Conservation (phyloP, 53 echinoderm and acorn worm genomes). For the Hippasteria phrygiana region DNA sequence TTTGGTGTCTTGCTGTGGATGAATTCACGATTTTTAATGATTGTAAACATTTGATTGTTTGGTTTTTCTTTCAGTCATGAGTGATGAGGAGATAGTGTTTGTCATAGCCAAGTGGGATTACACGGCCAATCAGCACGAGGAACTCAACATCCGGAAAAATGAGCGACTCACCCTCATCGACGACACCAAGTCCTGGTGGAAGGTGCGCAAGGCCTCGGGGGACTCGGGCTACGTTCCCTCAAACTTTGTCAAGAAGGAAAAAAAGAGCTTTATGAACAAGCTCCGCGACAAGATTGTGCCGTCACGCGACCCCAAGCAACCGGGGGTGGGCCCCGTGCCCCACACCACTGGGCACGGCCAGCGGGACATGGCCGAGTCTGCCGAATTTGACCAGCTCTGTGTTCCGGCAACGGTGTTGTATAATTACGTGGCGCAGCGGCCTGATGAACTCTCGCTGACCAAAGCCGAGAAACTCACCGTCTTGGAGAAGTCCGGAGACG, state of each 20-base stretch:
- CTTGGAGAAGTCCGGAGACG: slow-evolving; percentile 96
- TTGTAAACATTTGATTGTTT: not conserved
- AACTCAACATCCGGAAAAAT: slow-evolving; percentile 90
- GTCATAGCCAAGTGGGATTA: slow-evolving; percentile 99
- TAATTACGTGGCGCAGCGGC: slow-evolving; percentile 81
- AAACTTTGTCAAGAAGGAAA: slow-evolving; percentile 95
- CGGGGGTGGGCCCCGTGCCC: slow-evolving; percentile 21
- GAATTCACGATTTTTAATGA: not conserved
- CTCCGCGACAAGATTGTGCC: slow-evolving; percentile 54
- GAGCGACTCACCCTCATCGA: slow-evolving; percentile 89
- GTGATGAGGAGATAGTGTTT: slow-evolving; percentile 88
- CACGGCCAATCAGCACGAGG: slow-evolving; percentile 94
- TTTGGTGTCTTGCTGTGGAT: not conserved
- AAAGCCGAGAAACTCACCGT: slow-evolving; percentile 88
- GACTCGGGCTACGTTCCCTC: slow-evolving; percentile 95
- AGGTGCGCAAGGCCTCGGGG: slow-evolving; percentile 82
- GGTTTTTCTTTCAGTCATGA: slow-evolving; percentile 85
- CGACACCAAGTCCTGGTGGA: slow-evolving; percentile 98
- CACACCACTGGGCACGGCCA: slow-evolving; percentile 7
- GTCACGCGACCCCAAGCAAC: slow-evolving; percentile 54
- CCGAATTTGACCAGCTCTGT: slow-evolving; percentile 65
- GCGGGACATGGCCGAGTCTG: slow-evolving; percentile 43
- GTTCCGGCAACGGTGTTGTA: slow-evolving; percentile 80
- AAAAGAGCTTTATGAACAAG: slow-evolving; percentile 68
- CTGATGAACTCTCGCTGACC: slow-evolving; percentile 84